phyloP scores from a whole-genome alignment of 2,113 vertebrate genomes.

The Pycnonotus jocosus region DNA sequence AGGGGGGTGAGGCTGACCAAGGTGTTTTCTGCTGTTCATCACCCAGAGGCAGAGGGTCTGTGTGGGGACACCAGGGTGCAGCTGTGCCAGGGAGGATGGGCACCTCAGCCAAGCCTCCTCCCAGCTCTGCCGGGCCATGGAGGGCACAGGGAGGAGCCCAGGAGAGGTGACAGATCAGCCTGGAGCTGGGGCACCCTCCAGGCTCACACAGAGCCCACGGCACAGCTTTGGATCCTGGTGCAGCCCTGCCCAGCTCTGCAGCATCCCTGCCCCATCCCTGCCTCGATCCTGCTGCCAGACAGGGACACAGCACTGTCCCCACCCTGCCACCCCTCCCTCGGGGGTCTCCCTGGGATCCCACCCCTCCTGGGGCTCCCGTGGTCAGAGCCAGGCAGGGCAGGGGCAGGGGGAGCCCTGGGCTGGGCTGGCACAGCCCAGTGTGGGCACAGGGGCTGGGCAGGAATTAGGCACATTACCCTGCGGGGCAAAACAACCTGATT shows the following conservation, averaged over 20 bases:
- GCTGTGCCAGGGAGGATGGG: background rate
- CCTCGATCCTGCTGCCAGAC: background rate
- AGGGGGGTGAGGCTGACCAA: background rate
- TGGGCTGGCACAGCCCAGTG: accelerated
- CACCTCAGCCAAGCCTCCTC: accelerated
- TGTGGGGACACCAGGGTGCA: accelerated
- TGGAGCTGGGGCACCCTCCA: background rate
- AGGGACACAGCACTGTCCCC: accelerated
- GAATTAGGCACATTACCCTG: background rate
- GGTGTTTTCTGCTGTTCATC: background rate
- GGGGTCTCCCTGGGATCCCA: too few species aligned
- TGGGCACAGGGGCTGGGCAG: background rate
- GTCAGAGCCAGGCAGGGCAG: accelerated
- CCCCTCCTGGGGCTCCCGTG: accelerated
- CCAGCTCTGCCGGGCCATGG: background rate
- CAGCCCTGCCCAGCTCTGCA: background rate
- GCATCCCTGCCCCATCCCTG: background rate
- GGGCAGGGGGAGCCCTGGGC: accelerated
- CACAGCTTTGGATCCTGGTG: accelerated
- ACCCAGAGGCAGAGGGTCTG: background rate
- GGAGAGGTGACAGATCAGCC: background rate
- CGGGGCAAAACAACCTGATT: background rate
- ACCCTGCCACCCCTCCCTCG: accelerated
- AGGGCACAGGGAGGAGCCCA: background rate
- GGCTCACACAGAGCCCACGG: accelerated